These are phyloP conservation scores for Rhinoraja longicauda DNA, from an alignment of 2,797 vertebrate genomes.

Conservation along the genomic window DNA sequence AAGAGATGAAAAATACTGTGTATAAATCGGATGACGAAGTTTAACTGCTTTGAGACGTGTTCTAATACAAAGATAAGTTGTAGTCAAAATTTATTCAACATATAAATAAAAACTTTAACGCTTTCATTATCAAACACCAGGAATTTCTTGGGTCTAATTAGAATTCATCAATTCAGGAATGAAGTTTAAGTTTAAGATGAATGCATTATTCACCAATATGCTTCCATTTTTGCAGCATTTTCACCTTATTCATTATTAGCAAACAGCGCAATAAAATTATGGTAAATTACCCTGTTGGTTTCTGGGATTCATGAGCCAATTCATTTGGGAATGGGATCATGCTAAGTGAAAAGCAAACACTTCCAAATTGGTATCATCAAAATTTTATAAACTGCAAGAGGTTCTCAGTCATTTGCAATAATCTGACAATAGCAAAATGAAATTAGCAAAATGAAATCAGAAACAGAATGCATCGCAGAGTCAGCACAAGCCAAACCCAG, in stretches of 20 bases:
- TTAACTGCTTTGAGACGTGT: not conserved
- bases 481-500: not conserved
- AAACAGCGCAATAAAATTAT: not conserved
- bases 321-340: conserved; percentile 19
- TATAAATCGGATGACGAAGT: not conserved
- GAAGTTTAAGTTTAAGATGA: not conserved
- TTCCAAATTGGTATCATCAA: conserved; percentile 29
- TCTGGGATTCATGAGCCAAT: not conserved
- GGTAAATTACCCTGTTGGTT: not conserved
- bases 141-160: not conserved
- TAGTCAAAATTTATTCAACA: not conserved
- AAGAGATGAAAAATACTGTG: not conserved
- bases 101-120: not conserved
- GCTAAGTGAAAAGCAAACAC: conserved; percentile 10
- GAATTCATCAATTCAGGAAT: not conserved
- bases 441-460: not conserved
- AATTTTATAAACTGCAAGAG: not conserved
- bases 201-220: not conserved
- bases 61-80: not conserved
- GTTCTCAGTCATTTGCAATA: not conserved
- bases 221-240: not conserved
- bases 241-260: not conserved
- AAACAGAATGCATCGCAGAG: not conserved
- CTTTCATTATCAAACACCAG: not conserved
- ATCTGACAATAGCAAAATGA: not conserved